phyloP scores from a whole-genome alignment of 2,113 vertebrate genomes.

The Cottus gobio region DNA sequence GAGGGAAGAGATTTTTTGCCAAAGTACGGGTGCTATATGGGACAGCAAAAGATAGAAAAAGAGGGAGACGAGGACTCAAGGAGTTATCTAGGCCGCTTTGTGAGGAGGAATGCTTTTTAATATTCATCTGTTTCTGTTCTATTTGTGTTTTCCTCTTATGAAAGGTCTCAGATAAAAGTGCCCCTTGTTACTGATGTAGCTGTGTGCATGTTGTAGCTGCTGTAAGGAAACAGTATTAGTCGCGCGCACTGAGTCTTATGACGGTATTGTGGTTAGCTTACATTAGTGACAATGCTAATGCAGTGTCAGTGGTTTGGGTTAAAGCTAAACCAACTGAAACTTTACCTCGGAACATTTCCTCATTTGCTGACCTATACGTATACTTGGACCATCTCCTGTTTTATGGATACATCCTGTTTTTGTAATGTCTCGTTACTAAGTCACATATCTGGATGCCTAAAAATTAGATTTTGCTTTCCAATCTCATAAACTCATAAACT shows the following conservation, averaged over 20 bases:
- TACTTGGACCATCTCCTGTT: no score
- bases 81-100: conserved; percentile 23
- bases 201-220: conserved; percentile 1
- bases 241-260: conserved; percentile 19
- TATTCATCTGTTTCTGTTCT: conserved; percentile 47
- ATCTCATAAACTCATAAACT: neutral
- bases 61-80: neutral
- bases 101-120: conserved; percentile 37
- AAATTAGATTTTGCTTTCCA: neutral
- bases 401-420: no score
- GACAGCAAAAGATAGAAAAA: neutral
- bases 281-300: neutral
- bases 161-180: conserved; percentile 40
- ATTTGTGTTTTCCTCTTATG: conserved; percentile 47
- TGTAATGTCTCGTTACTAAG: no score
- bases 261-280: neutral
- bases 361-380: conserved; percentile 6
- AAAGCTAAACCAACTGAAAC: neutral
- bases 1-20: neutral
- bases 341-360: neutral
- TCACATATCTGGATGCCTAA: no score
- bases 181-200: conserved; percentile 35
- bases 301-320: neutral
- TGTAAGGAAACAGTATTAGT: neutral
- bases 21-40: neutral